Conservation (phyloP, 1,140 invertebrate genomes). For the Heliconius hermathena region DNA sequence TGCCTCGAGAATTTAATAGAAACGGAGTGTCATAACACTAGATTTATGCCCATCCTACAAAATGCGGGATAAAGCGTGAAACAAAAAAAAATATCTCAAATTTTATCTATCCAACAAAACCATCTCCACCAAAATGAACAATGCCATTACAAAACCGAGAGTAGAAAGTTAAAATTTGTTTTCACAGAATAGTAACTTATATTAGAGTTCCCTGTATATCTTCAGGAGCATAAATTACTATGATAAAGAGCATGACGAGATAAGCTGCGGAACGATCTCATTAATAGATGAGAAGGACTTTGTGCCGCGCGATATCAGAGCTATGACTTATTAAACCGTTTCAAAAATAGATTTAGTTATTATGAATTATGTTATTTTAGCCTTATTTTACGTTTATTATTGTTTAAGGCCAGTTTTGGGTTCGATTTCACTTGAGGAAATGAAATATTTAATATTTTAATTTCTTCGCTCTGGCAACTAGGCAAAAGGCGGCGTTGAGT, state of each 20-base stretch:
- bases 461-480: too few species aligned
- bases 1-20: too few species aligned
- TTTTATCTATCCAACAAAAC: not conserved
- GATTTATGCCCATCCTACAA: too few species aligned
- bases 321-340: slow-evolving; percentile 23
- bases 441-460: too few species aligned
- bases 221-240: slow-evolving; percentile 21
- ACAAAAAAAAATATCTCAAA: not conserved
- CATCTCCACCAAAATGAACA: not conserved
- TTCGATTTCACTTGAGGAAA: too few species aligned
- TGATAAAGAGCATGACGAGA: slow-evolving; percentile 23
- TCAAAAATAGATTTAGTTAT: slow-evolving; percentile 2
- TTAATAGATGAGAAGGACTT: slow-evolving; percentile 24
- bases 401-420: not conserved
- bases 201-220: slow-evolving; percentile 1
- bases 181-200: slow-evolving; percentile 4
- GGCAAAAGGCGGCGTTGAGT: too few species aligned
- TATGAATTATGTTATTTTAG: not conserved
- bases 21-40: too few species aligned
- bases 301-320: slow-evolving; percentile 3
- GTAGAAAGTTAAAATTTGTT: slow-evolving; percentile 1
- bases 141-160: not conserved
- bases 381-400: not conserved
- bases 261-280: slow-evolving; percentile 22
- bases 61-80: not conserved